Evolutionary conservation across 2,113 vertebrate species (phyloP).

Genomic region (Chloroceryle aenea): DNA sequence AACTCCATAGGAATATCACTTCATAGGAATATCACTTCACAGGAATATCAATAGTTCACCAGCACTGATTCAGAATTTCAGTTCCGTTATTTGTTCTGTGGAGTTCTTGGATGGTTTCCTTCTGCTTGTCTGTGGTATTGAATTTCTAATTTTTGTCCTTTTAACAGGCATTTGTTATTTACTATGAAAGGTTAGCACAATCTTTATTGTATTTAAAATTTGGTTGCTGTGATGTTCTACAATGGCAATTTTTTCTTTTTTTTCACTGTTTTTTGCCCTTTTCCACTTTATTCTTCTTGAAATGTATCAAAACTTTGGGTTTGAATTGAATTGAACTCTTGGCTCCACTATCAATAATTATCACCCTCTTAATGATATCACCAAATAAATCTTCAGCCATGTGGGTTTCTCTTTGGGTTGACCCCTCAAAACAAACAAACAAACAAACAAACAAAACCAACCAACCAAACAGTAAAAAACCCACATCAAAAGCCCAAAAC

Average conservation of each 20-base stretch:
- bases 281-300: background rate
- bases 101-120: background rate
- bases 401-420: rapidly evolving
- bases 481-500: background rate
- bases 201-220: background rate
- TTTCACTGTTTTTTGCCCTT: background rate
- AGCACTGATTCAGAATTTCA: background rate
- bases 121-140: background rate
- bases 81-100: background rate
- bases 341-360: background rate
- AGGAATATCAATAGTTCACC: background rate
- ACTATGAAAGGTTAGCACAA: background rate
- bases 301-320: background rate
- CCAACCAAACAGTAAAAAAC: no score
- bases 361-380: background rate
- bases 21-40: background rate
- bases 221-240: background rate
- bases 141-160: background rate
- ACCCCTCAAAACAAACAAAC: background rate
- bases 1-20: background rate
- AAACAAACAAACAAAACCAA: background rate
- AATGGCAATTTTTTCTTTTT: background rate
- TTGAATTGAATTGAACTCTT: background rate
- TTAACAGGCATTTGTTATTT: background rate
- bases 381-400: background rate